A percentile compares a stretch with the other conserved stretches of the same genome.
Conservation (phyloP, 2,797 vertebrate genomes). For the Rhynchotus rufescens region DNA sequence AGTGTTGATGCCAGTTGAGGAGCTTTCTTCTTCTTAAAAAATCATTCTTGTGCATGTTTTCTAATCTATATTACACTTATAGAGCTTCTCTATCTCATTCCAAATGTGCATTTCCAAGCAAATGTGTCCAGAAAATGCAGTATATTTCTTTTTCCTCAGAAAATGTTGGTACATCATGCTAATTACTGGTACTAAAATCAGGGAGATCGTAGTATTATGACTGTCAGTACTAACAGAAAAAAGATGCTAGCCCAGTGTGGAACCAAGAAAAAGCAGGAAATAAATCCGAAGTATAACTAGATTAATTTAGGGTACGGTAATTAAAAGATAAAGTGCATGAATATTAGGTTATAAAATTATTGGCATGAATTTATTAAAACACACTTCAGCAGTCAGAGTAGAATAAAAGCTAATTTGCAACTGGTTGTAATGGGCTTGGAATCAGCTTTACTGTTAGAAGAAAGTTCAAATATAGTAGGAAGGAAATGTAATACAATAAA, state of each 20-base stretch:
- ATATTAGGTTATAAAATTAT: conserved; percentile 69
- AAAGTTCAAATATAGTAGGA: conserved; percentile 71
- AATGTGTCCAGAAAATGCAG: background rate
- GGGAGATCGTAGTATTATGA: background rate
- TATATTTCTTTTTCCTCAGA: background rate
- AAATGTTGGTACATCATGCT: background rate
- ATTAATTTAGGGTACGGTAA: conserved; percentile 66
- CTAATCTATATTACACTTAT: background rate
- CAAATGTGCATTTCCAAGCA: background rate
- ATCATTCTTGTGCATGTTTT: background rate
- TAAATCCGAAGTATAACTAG: conserved; percentile 52
- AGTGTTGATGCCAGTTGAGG: background rate
- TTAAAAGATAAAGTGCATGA: conserved; percentile 64
- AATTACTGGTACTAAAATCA: conserved; percentile 30
- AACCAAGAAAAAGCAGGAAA: conserved; percentile 37
- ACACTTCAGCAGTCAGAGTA: conserved; percentile 55
- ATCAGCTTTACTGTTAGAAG: conserved; percentile 66
- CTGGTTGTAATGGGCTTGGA: conserved; percentile 60
- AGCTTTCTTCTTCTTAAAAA: background rate
- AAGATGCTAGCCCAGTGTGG: background rate
- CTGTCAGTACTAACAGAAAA: background rate
- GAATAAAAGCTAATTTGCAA: conserved; percentile 74
- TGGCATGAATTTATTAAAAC: conserved; percentile 71
- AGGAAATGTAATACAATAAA: conserved; percentile 71
- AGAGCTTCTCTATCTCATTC: background rate